Evolutionary conservation across 2,113 vertebrate genomes (phyloP).

Genomic region (Brachirus orientalis): DNA sequence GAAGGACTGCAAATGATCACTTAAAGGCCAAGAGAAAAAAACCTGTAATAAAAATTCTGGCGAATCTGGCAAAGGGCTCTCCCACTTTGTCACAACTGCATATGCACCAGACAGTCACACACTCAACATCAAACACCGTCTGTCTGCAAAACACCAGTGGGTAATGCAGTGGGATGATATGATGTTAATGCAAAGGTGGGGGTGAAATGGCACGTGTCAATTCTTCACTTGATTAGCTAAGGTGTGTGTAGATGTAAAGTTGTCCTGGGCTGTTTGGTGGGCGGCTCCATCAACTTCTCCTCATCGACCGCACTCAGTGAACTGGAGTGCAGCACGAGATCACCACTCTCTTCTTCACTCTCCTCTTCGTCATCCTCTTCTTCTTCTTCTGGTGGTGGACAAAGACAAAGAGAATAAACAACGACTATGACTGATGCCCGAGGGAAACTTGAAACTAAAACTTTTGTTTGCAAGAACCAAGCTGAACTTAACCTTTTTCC

Average conservation of each 20-base stretch:
- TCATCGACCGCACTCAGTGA: conserved; percentile 72
- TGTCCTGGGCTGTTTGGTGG: conserved; percentile 84
- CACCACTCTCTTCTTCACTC: conserved; percentile 88
- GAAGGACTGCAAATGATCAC: conserved; percentile 6
- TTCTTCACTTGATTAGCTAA: conserved; percentile 13
- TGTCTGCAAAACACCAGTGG: conserved; percentile 22
- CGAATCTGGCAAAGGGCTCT: conserved; percentile 41
- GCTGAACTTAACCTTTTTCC: conserved; percentile 85
- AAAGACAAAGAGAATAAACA: conserved; percentile 7
- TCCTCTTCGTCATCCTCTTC: conserved; percentile 93
- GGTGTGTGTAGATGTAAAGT: conserved; percentile 66
- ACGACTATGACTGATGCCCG: not conserved
- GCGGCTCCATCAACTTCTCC: conserved; percentile 83
- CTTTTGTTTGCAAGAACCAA: too few relatives aligned
- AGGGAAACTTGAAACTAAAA: too few relatives aligned
- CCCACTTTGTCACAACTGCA: conserved; percentile 1
- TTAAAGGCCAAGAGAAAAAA: conserved; percentile 36
- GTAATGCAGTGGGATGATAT: conserved; percentile 25
- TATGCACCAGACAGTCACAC: conserved; percentile 16
- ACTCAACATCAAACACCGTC: conserved; percentile 8
- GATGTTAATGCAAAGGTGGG: conserved; percentile 29
- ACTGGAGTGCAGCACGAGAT: conserved; percentile 80
- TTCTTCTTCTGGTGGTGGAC: conserved; percentile 66
- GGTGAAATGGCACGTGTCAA: conserved; percentile 1
- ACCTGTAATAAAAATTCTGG: conserved; percentile 14